These are phyloP conservation scores for Syncerus caffer DNA, from an alignment of 2,797 vertebrate species.

Conservation along the genomic window DNA sequence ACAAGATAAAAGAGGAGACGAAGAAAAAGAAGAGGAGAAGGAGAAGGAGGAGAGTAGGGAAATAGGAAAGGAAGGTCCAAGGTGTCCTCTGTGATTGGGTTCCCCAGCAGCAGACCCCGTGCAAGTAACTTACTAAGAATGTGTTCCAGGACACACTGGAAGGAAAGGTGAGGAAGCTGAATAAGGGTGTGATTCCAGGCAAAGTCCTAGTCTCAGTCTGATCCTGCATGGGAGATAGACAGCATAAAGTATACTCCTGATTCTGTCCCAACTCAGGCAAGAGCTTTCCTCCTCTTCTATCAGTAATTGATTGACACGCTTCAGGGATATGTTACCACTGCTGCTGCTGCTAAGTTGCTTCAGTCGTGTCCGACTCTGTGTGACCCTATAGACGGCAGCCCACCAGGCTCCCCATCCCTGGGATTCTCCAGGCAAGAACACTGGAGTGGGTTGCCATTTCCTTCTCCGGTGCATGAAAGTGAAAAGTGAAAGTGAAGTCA, in stretches of 20 bases:
- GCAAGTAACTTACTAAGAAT: neutral
- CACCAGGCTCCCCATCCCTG: too few relatives aligned
- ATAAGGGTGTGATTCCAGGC: neutral
- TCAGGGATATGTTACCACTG: too few relatives aligned
- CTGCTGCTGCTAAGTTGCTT: too few relatives aligned
- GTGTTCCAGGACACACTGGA: neutral
- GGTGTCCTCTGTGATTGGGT: neutral
- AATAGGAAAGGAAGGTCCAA: too few relatives aligned
- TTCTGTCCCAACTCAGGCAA: neutral
- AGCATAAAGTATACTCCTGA: neutral
- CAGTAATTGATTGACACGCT: too few relatives aligned
- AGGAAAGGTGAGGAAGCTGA: neutral
- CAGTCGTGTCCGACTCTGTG: rapidly evolving
- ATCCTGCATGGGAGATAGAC: neutral
- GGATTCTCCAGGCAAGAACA: too few relatives aligned
- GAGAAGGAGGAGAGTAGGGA: too few relatives aligned
- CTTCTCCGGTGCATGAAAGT: too few relatives aligned
- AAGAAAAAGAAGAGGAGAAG: neutral
- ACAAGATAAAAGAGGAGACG: neutral
- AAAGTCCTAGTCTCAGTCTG: neutral
- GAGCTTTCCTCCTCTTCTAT: neutral
- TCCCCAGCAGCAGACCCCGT: neutral
- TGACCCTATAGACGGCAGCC: too few relatives aligned
- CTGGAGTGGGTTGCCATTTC: too few relatives aligned
- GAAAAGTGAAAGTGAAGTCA: too few relatives aligned